Conservation (phyloP, 2,888 invertebrate species). For the Tachystola acroxantha region DNA sequence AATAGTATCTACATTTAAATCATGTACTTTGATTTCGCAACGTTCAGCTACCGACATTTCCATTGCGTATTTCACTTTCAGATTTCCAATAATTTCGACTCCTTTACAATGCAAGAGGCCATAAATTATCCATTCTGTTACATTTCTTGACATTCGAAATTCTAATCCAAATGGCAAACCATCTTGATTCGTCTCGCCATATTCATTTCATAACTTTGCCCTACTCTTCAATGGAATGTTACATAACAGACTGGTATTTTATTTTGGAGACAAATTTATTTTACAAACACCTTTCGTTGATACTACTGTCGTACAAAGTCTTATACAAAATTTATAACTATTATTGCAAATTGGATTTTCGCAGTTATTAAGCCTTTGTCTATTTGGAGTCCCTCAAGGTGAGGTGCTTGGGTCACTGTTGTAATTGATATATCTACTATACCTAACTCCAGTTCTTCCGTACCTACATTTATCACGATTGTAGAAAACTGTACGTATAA, state of each 20-base stretch:
- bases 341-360: constrained; percentile 5
- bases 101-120: not conserved
- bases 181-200: constrained; percentile 14
- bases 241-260: constrained; percentile 3
- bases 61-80: not conserved
- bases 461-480: too few species aligned
- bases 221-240: constrained; percentile 12
- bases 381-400: constrained; percentile 5
- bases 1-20: too few species aligned
- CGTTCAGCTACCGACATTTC: too few species aligned
- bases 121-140: constrained; percentile 14
- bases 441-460: too few species aligned
- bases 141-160: constrained; percentile 16
- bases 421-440: too few species aligned
- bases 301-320: constrained; percentile 2
- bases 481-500: too few species aligned
- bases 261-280: constrained; percentile 6
- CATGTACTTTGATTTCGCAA: too few species aligned
- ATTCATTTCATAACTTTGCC: constrained; percentile 15
- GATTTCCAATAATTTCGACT: not conserved
- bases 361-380: constrained; percentile 3
- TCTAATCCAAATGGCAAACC: constrained; percentile 11
- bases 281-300: constrained; percentile 7
- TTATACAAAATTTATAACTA: constrained; percentile 6
- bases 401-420: constrained; percentile 2